Evolutionary conservation across 2,797 vertebrate species (phyloP), one percentile per base, ranked within the genome.

Genomic region (Hyperoplus immaculatus): DNA sequence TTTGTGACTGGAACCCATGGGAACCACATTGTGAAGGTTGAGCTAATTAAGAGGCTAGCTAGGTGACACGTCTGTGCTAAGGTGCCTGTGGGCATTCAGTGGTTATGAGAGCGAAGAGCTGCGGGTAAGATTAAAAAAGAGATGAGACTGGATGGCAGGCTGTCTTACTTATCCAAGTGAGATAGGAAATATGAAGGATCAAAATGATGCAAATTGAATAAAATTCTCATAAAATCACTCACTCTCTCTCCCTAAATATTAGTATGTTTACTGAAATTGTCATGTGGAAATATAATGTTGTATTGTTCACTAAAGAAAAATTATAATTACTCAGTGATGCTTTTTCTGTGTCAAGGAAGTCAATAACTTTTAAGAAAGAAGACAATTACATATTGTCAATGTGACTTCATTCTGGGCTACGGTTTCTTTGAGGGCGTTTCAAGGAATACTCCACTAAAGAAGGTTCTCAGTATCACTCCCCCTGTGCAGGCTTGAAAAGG

Each of bases 1-100:
- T 29, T 56, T 59, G 1, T 8, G 59, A 45, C 47, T n/a, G 36
- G 46, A 45, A 38, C 53, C 36, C 15, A n/a, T 7, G n/a, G 21
- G 58, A 75, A 46, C 5, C 50, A 13, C 50, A 42, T 36, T 57
- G 60, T 8, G 63, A 62, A 70, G 76, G 80, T 63, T 16, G 69
- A 67, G 67, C 74, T 92, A 86, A 94, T 92, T 89, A 29, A 80
- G 69, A 80, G 65, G 65, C 67, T 69, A 78, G 68, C 75, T 49
- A 21, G 64, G 47, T 49, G 69, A 80, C 77, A 81, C 45, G 39
- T 51, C 41, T 72, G 69, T 66, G 53, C 55, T 47, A 16, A 75
- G 57, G 63, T 69, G 29, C 29, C 29, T 29, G 29, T 29, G 59
- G 36, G 13, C 43, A 50, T 39, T 67, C 16, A 10, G 76, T 14